Evolutionary conservation across 2,888 invertebrate genomes (phyloP).

Genomic region (Acanthosepion lycidas): DNA sequence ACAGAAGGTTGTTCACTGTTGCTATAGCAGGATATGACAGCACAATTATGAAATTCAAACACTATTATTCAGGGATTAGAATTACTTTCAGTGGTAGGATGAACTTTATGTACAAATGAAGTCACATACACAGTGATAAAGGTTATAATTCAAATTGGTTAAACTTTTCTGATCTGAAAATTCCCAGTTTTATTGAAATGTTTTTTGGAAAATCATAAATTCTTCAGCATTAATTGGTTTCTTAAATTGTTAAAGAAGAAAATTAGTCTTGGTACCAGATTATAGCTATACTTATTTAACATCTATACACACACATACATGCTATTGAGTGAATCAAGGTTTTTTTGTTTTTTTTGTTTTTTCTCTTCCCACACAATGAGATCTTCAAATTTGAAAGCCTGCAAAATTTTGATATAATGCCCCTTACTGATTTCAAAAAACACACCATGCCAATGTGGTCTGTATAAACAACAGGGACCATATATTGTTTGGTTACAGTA

Average conservation of each 20-base stretch:
- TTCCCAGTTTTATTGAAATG: not conserved
- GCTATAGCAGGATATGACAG: no score
- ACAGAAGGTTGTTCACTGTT: no score
- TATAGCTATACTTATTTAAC: not conserved
- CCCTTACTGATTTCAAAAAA: not conserved
- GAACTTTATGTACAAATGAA: no score
- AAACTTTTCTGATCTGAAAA: not conserved
- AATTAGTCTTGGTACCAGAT: not conserved
- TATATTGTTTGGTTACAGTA: not conserved
- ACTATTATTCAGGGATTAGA: no score
- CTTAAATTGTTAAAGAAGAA: not conserved
- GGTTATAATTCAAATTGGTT: not conserved
- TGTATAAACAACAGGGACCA: not conserved
- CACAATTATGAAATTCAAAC: no score
- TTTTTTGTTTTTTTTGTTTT: not conserved
- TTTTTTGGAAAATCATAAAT: not conserved
- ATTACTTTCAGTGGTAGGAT: no score
- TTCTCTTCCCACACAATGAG: not conserved
- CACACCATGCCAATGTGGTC: not conserved
- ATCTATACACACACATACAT: not conserved
- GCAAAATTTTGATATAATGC: not conserved
- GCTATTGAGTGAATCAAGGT: not conserved
- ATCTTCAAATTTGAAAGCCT: not conserved
- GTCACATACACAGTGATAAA: no score
- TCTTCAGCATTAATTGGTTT: not conserved